phyloP scores from a whole-genome alignment of 2,797 vertebrate genomes.

The Schizothorax lantsangensis region DNA sequence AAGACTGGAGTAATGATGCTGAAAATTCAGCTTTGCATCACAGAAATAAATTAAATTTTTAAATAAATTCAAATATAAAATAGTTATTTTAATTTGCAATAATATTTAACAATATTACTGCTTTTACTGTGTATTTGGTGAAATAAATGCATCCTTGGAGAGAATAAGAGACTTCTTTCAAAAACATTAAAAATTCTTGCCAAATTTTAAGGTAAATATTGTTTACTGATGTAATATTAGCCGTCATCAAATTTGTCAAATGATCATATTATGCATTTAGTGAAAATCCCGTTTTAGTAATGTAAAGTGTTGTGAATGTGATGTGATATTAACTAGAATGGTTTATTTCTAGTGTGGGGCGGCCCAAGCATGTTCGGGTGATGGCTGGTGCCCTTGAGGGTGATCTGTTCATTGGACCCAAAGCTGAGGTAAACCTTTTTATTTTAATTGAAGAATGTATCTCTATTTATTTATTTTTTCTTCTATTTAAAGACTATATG shows the following conservation, averaged over 20 bases:
- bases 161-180: neutral
- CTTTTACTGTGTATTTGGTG: neutral
- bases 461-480: neutral
- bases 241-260: neutral
- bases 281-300: neutral
- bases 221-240: neutral
- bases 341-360: slow-evolving; percentile 81
- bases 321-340: slow-evolving; percentile 11
- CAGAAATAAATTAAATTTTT: neutral
- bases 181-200: too few relatives aligned
- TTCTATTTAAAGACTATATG: neutral
- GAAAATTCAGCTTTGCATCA: neutral
- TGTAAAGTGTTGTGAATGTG: neutral
- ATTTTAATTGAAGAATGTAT: neutral
- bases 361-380: slow-evolving; percentile 90
- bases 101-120: neutral
- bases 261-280: neutral
- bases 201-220: neutral
- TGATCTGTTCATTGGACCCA: slow-evolving; percentile 91
- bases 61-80: neutral
- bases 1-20: neutral
- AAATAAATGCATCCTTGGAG: neutral
- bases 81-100: neutral
- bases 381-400: slow-evolving; percentile 93
- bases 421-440: slow-evolving; percentile 83